A percentile compares a stretch with the other conserved stretches of the same genome.
phyloP scores from a whole-genome alignment of 2,797 vertebrate genomes.

The Knipowitschia caucasica region DNA sequence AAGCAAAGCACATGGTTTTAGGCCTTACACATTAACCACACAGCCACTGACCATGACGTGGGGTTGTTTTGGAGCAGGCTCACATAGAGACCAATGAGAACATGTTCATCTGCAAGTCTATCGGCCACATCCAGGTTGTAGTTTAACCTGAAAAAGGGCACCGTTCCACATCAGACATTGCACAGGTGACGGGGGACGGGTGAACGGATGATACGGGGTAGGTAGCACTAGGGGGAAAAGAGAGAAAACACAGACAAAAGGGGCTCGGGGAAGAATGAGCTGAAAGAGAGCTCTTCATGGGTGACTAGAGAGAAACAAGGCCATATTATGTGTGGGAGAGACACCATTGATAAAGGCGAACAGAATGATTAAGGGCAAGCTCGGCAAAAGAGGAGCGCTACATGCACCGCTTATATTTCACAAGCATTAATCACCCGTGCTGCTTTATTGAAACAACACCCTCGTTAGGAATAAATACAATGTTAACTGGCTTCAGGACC shows the following conservation, averaged over 20 bases:
- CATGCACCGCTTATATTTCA: conserved; percentile 32
- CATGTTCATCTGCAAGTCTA: conserved; percentile 98
- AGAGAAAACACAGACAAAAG: conserved; percentile 39
- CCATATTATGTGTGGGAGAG: conserved; percentile 54
- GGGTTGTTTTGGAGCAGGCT: conserved; percentile 93
- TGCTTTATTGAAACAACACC: conserved; percentile 39
- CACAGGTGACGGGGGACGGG: conserved; percentile 50
- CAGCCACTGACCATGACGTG: conserved; percentile 90
- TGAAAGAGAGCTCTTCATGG: conserved; percentile 63
- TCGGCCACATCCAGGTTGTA: conserved; percentile 97
- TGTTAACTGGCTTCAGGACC: not conserved
- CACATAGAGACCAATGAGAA: conserved; percentile 97
- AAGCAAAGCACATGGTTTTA: conserved; percentile 36
- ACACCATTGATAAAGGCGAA: conserved; percentile 38
- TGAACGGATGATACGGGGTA: conserved; percentile 9
- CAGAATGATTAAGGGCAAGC: conserved; percentile 43
- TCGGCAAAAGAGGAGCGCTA: conserved; percentile 14
- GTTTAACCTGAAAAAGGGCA: conserved; percentile 86
- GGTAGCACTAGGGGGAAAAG: conserved; percentile 7
- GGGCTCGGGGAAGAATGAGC: conserved; percentile 43
- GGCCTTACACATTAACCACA: conserved; percentile 63
- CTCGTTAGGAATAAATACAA: conserved; percentile 9
- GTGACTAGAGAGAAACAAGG: conserved; percentile 65
- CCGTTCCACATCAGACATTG: conserved; percentile 66
- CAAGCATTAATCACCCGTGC: conserved; percentile 27